Evolutionary conservation across 2,113 vertebrate species (phyloP).

Genomic region (Antechinus flavipes): DNA sequence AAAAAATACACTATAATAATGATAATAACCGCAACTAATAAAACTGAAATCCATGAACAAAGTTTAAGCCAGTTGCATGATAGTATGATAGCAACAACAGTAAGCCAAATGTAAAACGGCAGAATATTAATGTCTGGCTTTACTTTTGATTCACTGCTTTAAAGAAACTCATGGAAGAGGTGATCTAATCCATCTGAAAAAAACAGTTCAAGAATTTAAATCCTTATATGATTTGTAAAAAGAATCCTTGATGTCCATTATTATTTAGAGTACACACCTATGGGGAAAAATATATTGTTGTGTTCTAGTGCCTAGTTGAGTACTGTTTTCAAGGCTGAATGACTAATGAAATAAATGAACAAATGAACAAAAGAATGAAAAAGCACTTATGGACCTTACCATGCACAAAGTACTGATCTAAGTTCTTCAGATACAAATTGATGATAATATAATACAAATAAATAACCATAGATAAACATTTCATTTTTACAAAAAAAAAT

Average conservation of each 20-base stretch:
- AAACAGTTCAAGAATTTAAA: neutral
- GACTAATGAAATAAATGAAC: neutral
- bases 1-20: neutral
- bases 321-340: neutral
- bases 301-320: neutral
- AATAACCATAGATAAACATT: neutral
- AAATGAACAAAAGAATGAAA: neutral
- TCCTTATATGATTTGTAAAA: neutral
- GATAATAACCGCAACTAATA: neutral
- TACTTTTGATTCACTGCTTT: conserved; percentile 6
- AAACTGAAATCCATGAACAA: neutral
- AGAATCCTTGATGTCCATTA: neutral
- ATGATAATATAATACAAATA: neutral
- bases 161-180: neutral
- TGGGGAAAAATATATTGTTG: neutral
- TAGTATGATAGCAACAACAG: neutral
- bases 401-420: neutral
- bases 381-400: neutral
- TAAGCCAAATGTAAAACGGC: neutral
- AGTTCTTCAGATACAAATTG: neutral
- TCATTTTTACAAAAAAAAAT: neutral
- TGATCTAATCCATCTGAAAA: neutral
- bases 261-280: neutral
- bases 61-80: neutral
- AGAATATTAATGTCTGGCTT: neutral